Evolutionary conservation across 2,888 invertebrate genomes (phyloP), one percentile per base, ranked within the genome.

Genomic region (Ganaspis brasiliensis): DNA sequence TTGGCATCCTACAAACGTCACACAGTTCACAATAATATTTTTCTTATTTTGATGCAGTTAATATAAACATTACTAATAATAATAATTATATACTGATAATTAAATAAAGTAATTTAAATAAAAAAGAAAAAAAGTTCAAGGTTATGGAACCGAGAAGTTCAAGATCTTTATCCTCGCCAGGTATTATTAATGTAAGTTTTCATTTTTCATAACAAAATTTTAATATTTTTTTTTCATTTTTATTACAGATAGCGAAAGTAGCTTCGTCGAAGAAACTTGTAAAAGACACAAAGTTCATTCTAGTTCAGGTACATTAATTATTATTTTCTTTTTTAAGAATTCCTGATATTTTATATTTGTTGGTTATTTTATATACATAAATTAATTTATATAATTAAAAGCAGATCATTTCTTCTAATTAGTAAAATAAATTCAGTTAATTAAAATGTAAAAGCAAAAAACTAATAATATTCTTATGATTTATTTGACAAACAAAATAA

Each of bases 171-270:
- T 52, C 52, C 9, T 52, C 52, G 16, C 52, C 52, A 52, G 52
- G 52, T 52, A 52, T 52, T 19, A 16, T 19, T 19, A n/a, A 5
- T 52, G 5, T 52, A 31, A 31, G 2, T 26, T 14, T 56, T 0
- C 24, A n/a, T 24, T 45, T 45, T 45, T 2, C 24, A 37, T 26
- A 40, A 45, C 1, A 40, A 63, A 19, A 49, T 14, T 37, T 45
- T 14, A 9, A 21, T 21, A 40, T 0, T 14, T 21, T 40, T 63
- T 19, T n/a, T 9, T n/a, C 31, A 0, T 45, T 63, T 67, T 49
- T 45, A n/a, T 24, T 40, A 26, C 9, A 67, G 67, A 67, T 9
- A 67, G 67, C 40, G 45, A 67, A 67, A 67, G 67, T 67, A 67
- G 67, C 24, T 16, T 67, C 24, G 24, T 67, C 1, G 45, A 67